These are phyloP conservation scores for Brachymystax lenok DNA, from an alignment of 2,797 vertebrate genomes.

Conservation along the genomic window DNA sequence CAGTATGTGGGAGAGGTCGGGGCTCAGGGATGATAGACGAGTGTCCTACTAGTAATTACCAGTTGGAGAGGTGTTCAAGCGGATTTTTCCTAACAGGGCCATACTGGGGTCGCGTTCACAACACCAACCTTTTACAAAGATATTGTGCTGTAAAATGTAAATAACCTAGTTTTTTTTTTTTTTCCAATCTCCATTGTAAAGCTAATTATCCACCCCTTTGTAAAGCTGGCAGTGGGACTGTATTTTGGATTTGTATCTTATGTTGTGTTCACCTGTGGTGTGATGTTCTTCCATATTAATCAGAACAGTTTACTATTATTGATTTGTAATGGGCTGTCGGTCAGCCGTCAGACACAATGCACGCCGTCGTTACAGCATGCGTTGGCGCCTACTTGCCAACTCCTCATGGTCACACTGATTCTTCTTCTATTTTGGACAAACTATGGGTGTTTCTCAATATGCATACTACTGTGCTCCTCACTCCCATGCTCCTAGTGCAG, in stretches of 20 bases:
- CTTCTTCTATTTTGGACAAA: too few relatives aligned
- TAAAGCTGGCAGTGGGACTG: neutral
- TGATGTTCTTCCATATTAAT: constrained; percentile 14
- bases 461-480: too few relatives aligned
- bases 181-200: neutral
- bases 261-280: constrained; percentile 24
- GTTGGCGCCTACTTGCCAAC: neutral
- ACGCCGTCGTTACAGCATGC: constrained; percentile 3
- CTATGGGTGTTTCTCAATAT: too few relatives aligned
- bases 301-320: neutral
- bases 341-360: constrained; percentile 7
- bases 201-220: neutral
- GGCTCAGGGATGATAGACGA: too few relatives aligned
- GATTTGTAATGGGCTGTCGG: constrained; percentile 5
- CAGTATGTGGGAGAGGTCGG: too few relatives aligned
- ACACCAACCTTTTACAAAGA: neutral
- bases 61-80: too few relatives aligned
- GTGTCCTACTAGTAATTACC: too few relatives aligned
- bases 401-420: neutral
- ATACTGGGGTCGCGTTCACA: neutral
- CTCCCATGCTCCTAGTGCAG: too few relatives aligned
- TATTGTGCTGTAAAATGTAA: constrained; percentile 22
- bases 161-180: neutral
- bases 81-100: neutral
- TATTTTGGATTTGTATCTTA: constrained; percentile 14